Conservation (phyloP, 1,140 invertebrate genomes). For the Mycetomoellerius zeteki region DNA sequence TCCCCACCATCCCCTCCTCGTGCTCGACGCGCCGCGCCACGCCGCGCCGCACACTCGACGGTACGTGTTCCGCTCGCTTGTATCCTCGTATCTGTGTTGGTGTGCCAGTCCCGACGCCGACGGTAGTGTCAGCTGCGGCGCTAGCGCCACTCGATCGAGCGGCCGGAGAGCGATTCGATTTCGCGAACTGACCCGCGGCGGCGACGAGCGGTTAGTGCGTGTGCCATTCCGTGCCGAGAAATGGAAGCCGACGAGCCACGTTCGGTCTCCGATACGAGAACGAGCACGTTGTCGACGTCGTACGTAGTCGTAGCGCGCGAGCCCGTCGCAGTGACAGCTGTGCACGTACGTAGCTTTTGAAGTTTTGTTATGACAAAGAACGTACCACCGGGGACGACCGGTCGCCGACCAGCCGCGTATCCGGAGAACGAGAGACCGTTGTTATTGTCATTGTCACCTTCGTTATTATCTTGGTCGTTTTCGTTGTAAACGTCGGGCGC, state of each 20-base stretch:
- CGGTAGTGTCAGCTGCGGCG: constrained; percentile 34
- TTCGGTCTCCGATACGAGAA: constrained; percentile 52
- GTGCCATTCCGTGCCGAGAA: constrained; percentile 82
- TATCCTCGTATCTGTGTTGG: not conserved
- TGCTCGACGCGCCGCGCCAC: not conserved
- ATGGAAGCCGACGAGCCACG: constrained; percentile 82
- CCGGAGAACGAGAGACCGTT: constrained; percentile 61
- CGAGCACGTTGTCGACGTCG: constrained; percentile 72
- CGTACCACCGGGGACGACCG: constrained; percentile 71
- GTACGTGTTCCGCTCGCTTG: not conserved
- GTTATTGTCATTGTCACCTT: constrained; percentile 7
- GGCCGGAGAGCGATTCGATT: constrained; percentile 75
- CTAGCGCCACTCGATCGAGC: constrained; percentile 76
- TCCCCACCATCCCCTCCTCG: no score
- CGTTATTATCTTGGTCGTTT: not conserved
- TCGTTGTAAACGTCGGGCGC: constrained; percentile 31
- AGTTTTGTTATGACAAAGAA: constrained; percentile 80
- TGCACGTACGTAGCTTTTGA: constrained; percentile 70
- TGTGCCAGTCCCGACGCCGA: not conserved
- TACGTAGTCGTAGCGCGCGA: constrained; percentile 64
- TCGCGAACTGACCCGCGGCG: constrained; percentile 76
- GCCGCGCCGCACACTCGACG: not conserved
- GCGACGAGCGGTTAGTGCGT: constrained; percentile 76
- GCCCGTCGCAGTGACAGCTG: constrained; percentile 70
- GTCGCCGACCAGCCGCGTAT: constrained; percentile 78